phyloP scores from a whole-genome alignment of 2,797 vertebrate genomes.

The Sebastes alutus region DNA sequence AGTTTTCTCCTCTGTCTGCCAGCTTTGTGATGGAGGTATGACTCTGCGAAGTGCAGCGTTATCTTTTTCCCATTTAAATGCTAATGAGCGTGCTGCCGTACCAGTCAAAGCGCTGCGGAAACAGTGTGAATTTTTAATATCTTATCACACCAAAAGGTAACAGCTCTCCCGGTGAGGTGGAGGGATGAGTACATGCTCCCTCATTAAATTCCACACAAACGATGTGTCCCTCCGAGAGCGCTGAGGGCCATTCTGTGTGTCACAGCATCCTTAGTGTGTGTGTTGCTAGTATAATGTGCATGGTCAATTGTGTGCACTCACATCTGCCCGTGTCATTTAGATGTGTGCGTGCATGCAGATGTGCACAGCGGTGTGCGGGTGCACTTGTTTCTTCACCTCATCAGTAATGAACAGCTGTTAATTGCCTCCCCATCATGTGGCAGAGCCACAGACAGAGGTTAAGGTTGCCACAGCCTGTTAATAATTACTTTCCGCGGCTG shows the following conservation, averaged over 20 bases:
- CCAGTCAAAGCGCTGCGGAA: constrained; percentile 71
- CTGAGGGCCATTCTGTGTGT: constrained; percentile 44
- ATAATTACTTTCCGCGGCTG: constrained; percentile 66
- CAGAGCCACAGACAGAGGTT: constrained; percentile 57
- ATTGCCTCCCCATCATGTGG: constrained; percentile 67
- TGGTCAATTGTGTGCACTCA: constrained; percentile 22
- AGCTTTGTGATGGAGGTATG: constrained; percentile 68
- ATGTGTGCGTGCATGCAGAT: constrained; percentile 49
- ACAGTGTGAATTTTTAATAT: constrained; percentile 83
- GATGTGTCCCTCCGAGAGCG: constrained; percentile 53
- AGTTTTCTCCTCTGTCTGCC: constrained; percentile 54
- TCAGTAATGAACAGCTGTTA: constrained; percentile 73
- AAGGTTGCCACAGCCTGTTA: constrained; percentile 65
- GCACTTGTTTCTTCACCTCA: constrained; percentile 69
- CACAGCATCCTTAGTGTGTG: constrained; percentile 8
- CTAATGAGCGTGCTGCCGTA: constrained; percentile 81
- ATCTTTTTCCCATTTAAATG: constrained; percentile 87
- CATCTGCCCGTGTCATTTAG: constrained; percentile 39
- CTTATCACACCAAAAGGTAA: constrained; percentile 81
- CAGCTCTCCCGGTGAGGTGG: constrained; percentile 70
- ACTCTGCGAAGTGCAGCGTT: constrained; percentile 72
- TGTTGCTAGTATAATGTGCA: neutral
- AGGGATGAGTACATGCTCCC: constrained; percentile 71
- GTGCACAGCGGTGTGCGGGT: constrained; percentile 34
- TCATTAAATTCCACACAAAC: constrained; percentile 78